These are phyloP conservation scores for Gymnothorax reevesii DNA, from an alignment of 2,797 vertebrate genomes.

Conservation along the genomic window DNA sequence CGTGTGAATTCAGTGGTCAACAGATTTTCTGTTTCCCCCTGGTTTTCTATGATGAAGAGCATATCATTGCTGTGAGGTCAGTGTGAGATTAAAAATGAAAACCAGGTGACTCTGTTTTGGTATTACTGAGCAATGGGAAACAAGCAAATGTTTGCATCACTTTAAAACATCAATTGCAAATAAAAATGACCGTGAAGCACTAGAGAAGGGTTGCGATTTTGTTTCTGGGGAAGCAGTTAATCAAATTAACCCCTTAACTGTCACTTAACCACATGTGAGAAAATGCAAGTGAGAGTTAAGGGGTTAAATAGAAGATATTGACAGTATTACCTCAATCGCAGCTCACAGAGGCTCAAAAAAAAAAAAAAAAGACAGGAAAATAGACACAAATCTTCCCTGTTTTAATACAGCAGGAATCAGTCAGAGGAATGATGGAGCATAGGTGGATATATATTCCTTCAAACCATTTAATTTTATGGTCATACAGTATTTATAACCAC, in stretches of 20 bases:
- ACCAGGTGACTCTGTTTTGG: background rate
- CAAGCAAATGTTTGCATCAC: background rate
- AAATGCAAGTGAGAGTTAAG: too few relatives aligned
- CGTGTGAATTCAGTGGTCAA: background rate
- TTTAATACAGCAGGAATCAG: background rate
- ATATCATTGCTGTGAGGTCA: background rate
- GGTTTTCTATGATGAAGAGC: background rate
- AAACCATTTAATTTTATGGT: too few relatives aligned
- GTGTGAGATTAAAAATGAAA: background rate
- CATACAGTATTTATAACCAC: too few relatives aligned
- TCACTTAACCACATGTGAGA: too few relatives aligned
- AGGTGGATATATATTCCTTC: background rate
- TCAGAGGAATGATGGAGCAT: background rate
- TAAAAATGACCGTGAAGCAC: background rate
- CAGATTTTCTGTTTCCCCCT: background rate
- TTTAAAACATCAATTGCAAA: background rate
- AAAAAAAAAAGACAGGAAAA: background rate
- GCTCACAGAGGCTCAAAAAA: background rate
- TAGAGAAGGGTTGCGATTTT: background rate
- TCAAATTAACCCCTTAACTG: too few relatives aligned
- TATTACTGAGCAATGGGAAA: background rate
- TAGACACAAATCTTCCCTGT: background rate
- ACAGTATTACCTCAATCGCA: background rate
- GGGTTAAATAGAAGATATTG: background rate
- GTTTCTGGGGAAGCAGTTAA: background rate